Evolutionary conservation across 2,797 vertebrate species (phyloP), one percentile per base, ranked within the genome.

Genomic region (Fringilla coelebs): DNA sequence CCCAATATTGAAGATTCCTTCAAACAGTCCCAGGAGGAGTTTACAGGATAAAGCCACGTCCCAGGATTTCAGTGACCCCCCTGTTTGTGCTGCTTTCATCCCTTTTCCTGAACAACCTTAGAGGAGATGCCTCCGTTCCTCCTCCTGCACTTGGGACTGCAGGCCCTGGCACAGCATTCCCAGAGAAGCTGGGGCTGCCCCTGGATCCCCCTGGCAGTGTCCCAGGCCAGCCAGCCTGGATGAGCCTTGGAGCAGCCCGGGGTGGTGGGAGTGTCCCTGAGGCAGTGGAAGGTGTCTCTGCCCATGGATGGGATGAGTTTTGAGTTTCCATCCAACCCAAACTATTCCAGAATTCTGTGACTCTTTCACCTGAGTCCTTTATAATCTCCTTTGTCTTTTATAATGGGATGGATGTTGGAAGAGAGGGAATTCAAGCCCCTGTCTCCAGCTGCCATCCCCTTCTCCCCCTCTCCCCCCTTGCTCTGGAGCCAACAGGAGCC

Each of bases 111-210:
- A 74, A 38, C 15, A 15, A 13, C 17, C 49, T 29, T 41, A 7
- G 66, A 1, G 5, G 5, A 43, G n/a, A 54, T 1, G 0, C 26
- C 43, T n/a, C 36, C 0, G 0, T 1, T 66, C 9, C 31, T 90
- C 25, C 65, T 65, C 38, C 71, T 29, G 38, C 32, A 5, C 20
- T 36, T 3, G 6, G 74, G 10, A 14, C 41, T 20, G 58, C 2
- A 60, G 43, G 28, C 3, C 9, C 28, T 29, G 75, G 58, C 24
- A 17, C 13, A 31, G 45, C 13, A 11, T 12, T 34, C 29, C 40
- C 77, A 61, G 54, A 31, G 34, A 0, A 41, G 49, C 21, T 76
- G 54, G 3, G 66, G 40, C 25, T 46, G n/a, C 7, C 14, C 34
- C 60, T 57, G 66, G 15, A 45, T 17, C 58, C 51, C n/a, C 51